These are phyloP conservation scores for Lepidocyrtoides sp. DNA, from an alignment of 2,888 invertebrate genomes.

Conservation along the genomic window DNA sequence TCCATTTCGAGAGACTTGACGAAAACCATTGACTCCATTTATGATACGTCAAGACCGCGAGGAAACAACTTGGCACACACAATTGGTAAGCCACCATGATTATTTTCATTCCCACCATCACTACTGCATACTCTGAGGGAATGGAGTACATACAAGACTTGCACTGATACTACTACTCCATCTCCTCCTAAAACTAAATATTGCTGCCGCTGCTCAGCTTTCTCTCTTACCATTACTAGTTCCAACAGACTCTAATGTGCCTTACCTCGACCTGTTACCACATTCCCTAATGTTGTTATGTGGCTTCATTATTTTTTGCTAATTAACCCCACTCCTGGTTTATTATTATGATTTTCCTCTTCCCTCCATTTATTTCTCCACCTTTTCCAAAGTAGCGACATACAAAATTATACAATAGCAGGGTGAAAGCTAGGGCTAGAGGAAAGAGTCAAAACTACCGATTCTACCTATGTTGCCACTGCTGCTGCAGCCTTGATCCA, in stretches of 20 bases:
- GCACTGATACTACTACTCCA: background rate
- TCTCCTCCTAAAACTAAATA: background rate
- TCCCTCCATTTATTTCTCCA: slow-evolving; percentile 20
- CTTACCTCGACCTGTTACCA: slow-evolving; percentile 71
- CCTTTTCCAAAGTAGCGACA: background rate
- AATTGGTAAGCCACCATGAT: slow-evolving; percentile 82
- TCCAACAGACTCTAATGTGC: slow-evolving; percentile 21
- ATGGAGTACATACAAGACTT: background rate
- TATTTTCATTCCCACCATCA: slow-evolving; percentile 31
- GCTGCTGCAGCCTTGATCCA: background rate
- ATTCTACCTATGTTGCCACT: background rate
- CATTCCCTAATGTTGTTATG: slow-evolving; percentile 68
- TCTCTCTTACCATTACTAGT: background rate
- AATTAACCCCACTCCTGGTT: slow-evolving; percentile 78
- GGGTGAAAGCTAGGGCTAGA: background rate
- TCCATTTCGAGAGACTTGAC: slow-evolving; percentile 86
- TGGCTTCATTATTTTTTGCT: slow-evolving; percentile 80
- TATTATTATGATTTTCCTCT: slow-evolving; percentile 50
- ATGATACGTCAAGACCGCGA: slow-evolving; percentile 85
- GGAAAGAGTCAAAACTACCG: background rate
- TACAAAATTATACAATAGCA: slow-evolving; percentile 17
- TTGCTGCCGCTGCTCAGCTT: background rate
- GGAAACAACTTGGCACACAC: slow-evolving; percentile 85
- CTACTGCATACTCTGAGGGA: background rate
- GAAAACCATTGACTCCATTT: slow-evolving; percentile 85